Percentiles rank a stretch among this genome's conserved stretches.
Conservation (phyloP, 2,888 invertebrate species). For the Troides oblongomaculatus region DNA sequence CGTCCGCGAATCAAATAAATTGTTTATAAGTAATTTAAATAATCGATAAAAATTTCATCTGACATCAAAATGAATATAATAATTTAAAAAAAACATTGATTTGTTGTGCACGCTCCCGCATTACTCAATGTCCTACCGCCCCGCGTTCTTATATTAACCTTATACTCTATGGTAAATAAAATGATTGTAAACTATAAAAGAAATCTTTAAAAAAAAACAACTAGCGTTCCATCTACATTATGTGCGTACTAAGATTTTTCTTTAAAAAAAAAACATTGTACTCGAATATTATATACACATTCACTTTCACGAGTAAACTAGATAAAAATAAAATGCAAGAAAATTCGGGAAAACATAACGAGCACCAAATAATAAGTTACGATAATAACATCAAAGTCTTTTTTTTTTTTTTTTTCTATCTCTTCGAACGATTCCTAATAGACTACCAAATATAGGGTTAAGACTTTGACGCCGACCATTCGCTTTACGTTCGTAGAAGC, state of each 20-base stretch:
- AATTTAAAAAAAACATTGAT: constrained; percentile 33
- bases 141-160: constrained; percentile 48
- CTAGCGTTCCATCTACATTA: constrained; percentile 41
- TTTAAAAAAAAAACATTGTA: constrained; percentile 35
- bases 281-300: constrained; percentile 35
- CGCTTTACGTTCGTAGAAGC: constrained; percentile 28
- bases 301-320: constrained; percentile 29
- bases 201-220: constrained; percentile 34
- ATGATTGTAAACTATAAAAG: constrained; percentile 38
- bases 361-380: constrained; percentile 51
- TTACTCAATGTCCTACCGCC: constrained; percentile 48
- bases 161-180: constrained; percentile 51
- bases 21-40: constrained; percentile 30
- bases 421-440: constrained; percentile 34
- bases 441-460: constrained; percentile 27
- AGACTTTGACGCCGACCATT: constrained; percentile 25
- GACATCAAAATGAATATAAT: constrained; percentile 29
- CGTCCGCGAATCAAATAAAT: constrained; percentile 35
- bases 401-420: constrained; percentile 11
- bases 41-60: constrained; percentile 22
- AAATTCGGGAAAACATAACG: constrained; percentile 43
- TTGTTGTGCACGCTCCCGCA: constrained; percentile 52
- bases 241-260: constrained; percentile 38
- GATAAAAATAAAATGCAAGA: constrained; percentile 39
- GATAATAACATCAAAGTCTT: constrained; percentile 31